Evolutionary conservation across 1,140 invertebrate species (phyloP).

Genomic region (Caenorhabditis briggsae): DNA sequence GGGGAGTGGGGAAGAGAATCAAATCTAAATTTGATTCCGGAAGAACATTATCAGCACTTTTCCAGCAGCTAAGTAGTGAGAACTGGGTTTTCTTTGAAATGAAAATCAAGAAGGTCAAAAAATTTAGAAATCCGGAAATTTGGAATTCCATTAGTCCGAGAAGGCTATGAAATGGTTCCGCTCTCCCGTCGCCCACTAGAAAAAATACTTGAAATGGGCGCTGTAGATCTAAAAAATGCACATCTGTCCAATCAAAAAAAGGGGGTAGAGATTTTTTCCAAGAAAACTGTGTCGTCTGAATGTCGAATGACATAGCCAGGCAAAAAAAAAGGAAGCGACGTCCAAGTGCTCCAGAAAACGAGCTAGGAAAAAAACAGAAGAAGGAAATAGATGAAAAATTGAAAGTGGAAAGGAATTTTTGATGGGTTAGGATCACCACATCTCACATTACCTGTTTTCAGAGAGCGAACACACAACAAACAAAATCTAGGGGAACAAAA

Average conservation of each 20-base stretch:
- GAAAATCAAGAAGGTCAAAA: background rate
- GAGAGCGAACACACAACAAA: background rate
- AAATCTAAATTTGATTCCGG: too few species aligned
- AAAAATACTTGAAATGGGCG: constrained; percentile 13
- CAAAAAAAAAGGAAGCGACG: background rate
- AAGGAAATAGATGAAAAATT: background rate
- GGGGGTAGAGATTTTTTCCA: background rate
- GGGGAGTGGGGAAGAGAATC: too few species aligned
- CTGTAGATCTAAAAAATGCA: background rate
- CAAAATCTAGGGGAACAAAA: background rate
- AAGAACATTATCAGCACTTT: too few species aligned
- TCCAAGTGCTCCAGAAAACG: background rate
- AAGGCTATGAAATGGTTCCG: background rate
- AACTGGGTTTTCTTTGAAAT: background rate
- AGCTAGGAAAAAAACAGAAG: background rate
- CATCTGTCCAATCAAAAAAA: background rate
- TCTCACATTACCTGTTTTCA: background rate
- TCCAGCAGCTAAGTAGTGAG: too few species aligned
- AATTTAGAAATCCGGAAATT: too few species aligned
- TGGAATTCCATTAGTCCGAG: too few species aligned
- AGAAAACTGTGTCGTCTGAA: constrained; percentile 44
- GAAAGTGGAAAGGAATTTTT: background rate
- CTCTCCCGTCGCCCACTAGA: background rate
- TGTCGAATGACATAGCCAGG: background rate
- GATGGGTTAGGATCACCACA: background rate